These are phyloP conservation scores for Noctilio leporinus DNA, from an alignment of 2,113 vertebrate genomes.

Conservation along the genomic window DNA sequence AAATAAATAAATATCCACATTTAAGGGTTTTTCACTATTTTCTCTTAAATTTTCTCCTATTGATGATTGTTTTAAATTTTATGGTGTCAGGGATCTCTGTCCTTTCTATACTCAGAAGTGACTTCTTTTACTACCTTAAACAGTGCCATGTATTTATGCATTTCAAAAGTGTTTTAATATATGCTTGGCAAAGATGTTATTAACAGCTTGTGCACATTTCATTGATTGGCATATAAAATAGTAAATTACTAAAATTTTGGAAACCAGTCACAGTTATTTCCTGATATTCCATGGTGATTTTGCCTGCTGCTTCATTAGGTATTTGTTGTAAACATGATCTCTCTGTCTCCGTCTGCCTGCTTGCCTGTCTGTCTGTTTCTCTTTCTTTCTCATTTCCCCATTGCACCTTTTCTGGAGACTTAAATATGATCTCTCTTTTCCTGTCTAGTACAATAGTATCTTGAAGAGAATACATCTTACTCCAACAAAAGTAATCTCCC, in stretches of 20 bases:
- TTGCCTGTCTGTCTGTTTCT: no score
- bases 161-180: neutral
- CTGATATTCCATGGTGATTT: neutral
- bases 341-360: neutral
- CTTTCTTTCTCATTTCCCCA: neutral
- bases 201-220: neutral
- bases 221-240: neutral
- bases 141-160: neutral
- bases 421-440: neutral
- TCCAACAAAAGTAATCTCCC: neutral
- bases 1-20: neutral
- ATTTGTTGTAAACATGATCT: neutral
- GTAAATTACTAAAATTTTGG: neutral
- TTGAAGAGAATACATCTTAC: neutral
- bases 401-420: neutral
- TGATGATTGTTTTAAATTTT: constrained; percentile 17
- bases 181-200: neutral
- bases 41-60: neutral
- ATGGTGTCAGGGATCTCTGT: neutral
- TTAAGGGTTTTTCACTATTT: neutral
- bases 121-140: neutral
- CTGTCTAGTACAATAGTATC: neutral
- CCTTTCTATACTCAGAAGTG: neutral
- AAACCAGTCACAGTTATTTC: neutral
- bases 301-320: neutral